Percentiles rank a stretch among this genome's conserved stretches.
These are phyloP conservation scores for Lethrus apterus DNA, from an alignment of 1,140 invertebrate species.

Conservation along the genomic window DNA sequence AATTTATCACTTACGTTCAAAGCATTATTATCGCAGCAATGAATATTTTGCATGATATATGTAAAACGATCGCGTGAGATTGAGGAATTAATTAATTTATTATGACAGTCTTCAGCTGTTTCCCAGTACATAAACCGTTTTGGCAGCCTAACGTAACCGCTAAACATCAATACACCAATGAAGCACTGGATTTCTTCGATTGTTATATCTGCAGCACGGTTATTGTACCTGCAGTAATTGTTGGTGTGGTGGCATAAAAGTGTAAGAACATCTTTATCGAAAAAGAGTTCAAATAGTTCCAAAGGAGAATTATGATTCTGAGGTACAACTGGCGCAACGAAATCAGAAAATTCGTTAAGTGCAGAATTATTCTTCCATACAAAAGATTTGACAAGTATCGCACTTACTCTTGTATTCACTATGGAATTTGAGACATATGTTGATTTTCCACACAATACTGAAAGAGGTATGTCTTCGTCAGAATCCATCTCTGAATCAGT, in stretches of 20 bases:
- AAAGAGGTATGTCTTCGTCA: constrained; percentile 18
- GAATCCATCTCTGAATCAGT: constrained; percentile 2
- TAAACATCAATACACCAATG: constrained; percentile 24
- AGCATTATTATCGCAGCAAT: constrained; percentile 25
- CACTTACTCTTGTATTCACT: background rate
- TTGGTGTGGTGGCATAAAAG: constrained; percentile 11
- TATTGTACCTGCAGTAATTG: constrained; percentile 14
- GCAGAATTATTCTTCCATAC: background rate
- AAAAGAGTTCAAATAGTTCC: constrained; percentile 16
- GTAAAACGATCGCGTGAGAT: constrained; percentile 14
- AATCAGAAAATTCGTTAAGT: constrained; percentile 6
- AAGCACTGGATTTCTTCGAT: constrained; percentile 23
- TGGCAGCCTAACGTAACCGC: constrained; percentile 21
- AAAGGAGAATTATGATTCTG: constrained; percentile 9
- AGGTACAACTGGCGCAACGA: constrained; percentile 1
- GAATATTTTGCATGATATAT: constrained; percentile 17
- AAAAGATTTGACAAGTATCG: background rate
- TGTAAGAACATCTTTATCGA: constrained; percentile 12
- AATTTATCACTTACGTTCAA: constrained; percentile 9
- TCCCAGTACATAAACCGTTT: constrained; percentile 28
- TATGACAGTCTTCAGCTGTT: constrained; percentile 22
- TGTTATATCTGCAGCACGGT: constrained; percentile 12
- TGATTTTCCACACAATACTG: background rate
- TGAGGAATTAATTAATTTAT: constrained; percentile 23
- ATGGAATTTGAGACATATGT: constrained; percentile 1